These are phyloP conservation scores for Synergus umbraculus DNA, from an alignment of 2,888 invertebrate genomes.

Conservation along the genomic window DNA sequence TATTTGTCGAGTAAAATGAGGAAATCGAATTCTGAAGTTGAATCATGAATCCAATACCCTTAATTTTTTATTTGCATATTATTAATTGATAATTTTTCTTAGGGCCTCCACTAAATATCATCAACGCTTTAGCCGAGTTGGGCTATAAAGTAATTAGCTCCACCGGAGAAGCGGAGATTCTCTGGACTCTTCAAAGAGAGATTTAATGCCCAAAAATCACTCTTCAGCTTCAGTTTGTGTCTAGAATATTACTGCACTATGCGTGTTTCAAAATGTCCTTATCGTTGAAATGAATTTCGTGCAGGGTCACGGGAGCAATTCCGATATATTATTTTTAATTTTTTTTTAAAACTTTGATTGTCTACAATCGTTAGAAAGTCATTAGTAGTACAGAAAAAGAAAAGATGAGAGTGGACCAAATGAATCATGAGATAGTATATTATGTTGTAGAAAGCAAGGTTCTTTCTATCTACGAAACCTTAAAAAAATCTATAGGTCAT, in stretches of 20 bases:
- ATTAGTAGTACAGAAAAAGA: constrained; percentile 25
- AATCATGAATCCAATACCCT: too few species aligned
- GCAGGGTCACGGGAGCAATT: not conserved
- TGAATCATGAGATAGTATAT: constrained; percentile 41
- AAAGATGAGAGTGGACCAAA: constrained; percentile 36
- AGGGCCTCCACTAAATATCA: constrained; percentile 83
- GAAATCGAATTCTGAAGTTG: too few species aligned
- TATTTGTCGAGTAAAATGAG: too few species aligned
- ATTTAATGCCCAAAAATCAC: constrained; percentile 75
- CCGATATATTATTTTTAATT: not conserved
- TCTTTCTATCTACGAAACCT: constrained; percentile 29
- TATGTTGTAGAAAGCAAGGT: constrained; percentile 36
- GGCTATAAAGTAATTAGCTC: constrained; percentile 88
- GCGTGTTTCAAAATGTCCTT: not conserved
- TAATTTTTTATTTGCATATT: not conserved
- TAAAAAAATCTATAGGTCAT: constrained; percentile 7
- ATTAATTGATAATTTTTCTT: constrained; percentile 56
- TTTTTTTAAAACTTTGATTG: not conserved
- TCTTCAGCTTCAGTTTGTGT: constrained; percentile 41
- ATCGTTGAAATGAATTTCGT: not conserved
- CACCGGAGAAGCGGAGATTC: constrained; percentile 89
- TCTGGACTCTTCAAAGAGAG: constrained; percentile 91
- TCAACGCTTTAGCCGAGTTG: constrained; percentile 87
- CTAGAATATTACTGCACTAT: not conserved
- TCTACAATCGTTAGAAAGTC: constrained; percentile 42